Evolutionary conservation across 2,888 invertebrate species (phyloP).

Genomic region (Pterobdella sp.): DNA sequence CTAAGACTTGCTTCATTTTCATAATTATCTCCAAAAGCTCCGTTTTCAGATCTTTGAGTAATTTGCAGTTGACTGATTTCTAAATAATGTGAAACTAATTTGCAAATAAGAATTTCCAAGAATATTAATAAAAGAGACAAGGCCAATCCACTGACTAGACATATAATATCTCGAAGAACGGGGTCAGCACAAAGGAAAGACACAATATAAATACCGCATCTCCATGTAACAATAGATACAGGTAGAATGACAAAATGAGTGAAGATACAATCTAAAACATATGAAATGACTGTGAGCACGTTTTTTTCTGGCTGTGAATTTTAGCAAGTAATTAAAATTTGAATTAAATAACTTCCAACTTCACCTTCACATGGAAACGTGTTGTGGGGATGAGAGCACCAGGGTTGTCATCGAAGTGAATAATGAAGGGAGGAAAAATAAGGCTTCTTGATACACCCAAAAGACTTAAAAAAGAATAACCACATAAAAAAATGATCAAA

Average conservation of each 20-base stretch:
- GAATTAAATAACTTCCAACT: neutral
- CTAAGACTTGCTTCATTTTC: no score
- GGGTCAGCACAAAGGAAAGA: neutral
- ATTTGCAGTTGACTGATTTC: neutral
- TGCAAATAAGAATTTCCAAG: conserved; percentile 19
- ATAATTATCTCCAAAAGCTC: neutral
- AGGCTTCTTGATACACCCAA: conserved; percentile 11
- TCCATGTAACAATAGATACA: conserved; percentile 31
- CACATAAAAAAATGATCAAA: conserved; percentile 4
- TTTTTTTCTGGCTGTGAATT: conserved; percentile 1
- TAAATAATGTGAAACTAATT: neutral
- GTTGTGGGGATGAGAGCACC: conserved; percentile 29
- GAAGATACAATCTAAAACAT: conserved; percentile 30
- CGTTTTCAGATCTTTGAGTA: neutral
- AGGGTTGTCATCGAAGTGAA: conserved; percentile 19
- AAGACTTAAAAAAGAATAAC: conserved; percentile 17
- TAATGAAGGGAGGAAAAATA: conserved; percentile 33
- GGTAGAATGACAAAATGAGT: conserved; percentile 34
- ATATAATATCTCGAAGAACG: conserved; percentile 15
- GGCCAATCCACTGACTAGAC: conserved; percentile 24
- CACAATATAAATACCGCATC: conserved; percentile 22
- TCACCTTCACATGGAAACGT: conserved; percentile 24
- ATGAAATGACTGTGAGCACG: neutral
- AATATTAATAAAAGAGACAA: conserved; percentile 10
- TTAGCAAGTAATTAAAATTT: neutral